Base-by-base conservation (phyloP, 2,113 vertebrate species). In the Vireo altiloquus region DNA sequence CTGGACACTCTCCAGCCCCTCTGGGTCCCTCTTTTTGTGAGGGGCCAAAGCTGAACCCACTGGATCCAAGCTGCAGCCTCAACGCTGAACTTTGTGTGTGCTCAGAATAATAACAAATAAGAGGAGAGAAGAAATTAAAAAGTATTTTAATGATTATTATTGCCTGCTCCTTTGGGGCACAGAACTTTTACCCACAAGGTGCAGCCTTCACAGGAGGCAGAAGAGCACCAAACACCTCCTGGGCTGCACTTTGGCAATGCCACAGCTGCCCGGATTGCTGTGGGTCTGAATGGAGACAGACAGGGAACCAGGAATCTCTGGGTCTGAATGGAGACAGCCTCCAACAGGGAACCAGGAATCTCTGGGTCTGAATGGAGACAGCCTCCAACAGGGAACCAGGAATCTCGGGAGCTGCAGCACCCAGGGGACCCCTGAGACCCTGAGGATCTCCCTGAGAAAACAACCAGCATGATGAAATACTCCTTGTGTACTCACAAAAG, bases 231-330 rank as follows among this genome's bases (percentile, higher is more conserved):
- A 54, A 56, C 20, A 65, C 21, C 21, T 37, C 50, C 35, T 0
- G 6, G 40, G 22, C 15, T 19, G 15, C 24, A 31, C 23, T 10
- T 66, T 17, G 1, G 0, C 1, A 28, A 69, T 3, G 17, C 20
- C 1, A 0, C 0, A 0, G 30, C 33, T 2, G 5, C 37, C 9
- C 6, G 6, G 50, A 37, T 33, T 1, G 5, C 44, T 39, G 3
- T 0, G 52, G n/a, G 52, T 70, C 52, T 44, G 28, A 24, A 80
- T 9, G 3, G 24, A 60, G 79, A 33, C 28, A 21, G 13, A 39
- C 0, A 11, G 25, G 6, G 6, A 46, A 5, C 2, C 23, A 20
- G 37, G 46, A 68, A 27, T 17, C 60, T 68, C 61, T n/a, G n/a
- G n/a, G n/a, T n/a, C n/a, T n/a, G n/a, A n/a, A n/a, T n/a, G n/a